Evolutionary conservation across 2,797 vertebrate species (phyloP).

Genomic region (Echeneis naucrates): DNA sequence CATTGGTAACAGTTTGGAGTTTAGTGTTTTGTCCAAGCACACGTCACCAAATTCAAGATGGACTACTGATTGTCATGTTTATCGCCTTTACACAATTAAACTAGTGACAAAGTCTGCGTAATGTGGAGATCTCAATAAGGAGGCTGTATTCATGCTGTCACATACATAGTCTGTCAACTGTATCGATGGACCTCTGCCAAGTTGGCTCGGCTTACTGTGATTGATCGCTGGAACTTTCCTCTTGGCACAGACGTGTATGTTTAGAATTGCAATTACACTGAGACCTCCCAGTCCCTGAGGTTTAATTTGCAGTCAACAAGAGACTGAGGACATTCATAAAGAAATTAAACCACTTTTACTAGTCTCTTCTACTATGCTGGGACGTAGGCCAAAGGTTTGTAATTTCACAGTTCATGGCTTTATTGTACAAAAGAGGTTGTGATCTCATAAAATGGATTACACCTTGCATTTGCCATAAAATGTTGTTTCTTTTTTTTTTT

Average conservation of each 20-base stretch:
- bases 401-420: not conserved
- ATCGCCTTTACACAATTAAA: too few relatives aligned
- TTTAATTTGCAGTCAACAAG: conserved; percentile 62
- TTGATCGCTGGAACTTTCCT: conserved; percentile 56
- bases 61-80: not conserved
- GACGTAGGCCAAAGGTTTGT: conserved; percentile 32
- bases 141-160: conserved; percentile 2
- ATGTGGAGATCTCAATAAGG: conserved; percentile 7
- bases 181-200: conserved; percentile 31
- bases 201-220: conserved; percentile 34
- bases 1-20: not conserved
- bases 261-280: conserved; percentile 60
- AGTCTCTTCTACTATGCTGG: conserved; percentile 10
- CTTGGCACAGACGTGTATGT: conserved; percentile 55
- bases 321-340: conserved; percentile 52
- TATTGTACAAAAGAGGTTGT: not conserved
- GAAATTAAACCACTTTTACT: conserved; percentile 52
- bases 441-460: conserved; percentile 5
- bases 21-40: not conserved
- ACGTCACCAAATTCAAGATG: not conserved
- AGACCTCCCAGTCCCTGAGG: conserved; percentile 44
- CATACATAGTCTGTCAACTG: not conserved
- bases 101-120: too few relatives aligned
- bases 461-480: conserved; percentile 8
- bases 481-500: conserved; percentile 29